Evolutionary conservation across 2,888 invertebrate species (phyloP), one percentile per base, ranked within the genome.

Genomic region (Ophion obscuratus): DNA sequence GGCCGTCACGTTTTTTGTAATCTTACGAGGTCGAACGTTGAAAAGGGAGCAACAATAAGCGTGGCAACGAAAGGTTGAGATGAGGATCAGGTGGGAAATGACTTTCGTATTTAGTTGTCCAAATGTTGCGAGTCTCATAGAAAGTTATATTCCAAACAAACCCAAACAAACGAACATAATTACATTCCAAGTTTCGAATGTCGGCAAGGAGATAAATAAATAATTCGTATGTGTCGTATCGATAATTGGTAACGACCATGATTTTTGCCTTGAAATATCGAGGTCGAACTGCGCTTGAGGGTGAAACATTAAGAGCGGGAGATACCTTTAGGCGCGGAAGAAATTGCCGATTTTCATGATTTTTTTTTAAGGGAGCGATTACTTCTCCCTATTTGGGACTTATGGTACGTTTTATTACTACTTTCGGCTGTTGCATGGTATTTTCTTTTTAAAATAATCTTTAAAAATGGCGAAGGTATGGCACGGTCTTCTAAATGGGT

Each of bases 231-330:
- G 27, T 53, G 14, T 17, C 53, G 24, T 62, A 68, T 82, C 40
- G 57, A 76, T 62, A 20, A 36, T 76, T 76, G 36, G 70, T 70
- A 24, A 20, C 24, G 11, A 47, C 70, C 24, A 79, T 70, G 67
- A 62, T 79, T 71, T 74, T 62, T 27, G 61, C 11, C 57, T 73
- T 27, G 73, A 36, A 74, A 73, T 57, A 81, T 81, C 36, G 64
- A 73, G 80, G 80, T 47, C 80, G 44, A 64, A 57, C 66, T 78
- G 71, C 73, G 83, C 83, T 83, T 44, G 73, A 73, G 77, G 76
- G 61, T 76, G 40, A 67, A 76, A 84, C 59, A 62, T 84, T 71
- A 71, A 66, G 31, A 4, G 4, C 31, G 31, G 4, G 31, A 31
- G 31, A 31, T 31, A 31, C 31, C 4, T 31, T 31, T 31, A 4